Base-by-base conservation (phyloP, 2,113 vertebrate genomes). In the Rattus rattus region DNA sequence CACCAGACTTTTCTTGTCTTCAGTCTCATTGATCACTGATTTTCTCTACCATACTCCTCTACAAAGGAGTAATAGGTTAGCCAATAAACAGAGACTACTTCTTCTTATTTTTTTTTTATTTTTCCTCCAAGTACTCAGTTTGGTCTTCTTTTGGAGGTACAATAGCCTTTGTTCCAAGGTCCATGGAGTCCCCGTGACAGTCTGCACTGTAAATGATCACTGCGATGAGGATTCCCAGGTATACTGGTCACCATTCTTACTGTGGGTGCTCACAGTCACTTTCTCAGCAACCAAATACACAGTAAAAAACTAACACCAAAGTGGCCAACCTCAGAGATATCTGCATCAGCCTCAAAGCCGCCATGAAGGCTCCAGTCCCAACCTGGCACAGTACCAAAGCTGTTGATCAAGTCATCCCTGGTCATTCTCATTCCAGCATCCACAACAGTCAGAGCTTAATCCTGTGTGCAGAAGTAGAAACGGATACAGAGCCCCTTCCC, bases 51-150 rank as follows among this genome's bases (percentile, higher is more conserved):
- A 13, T 98, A 98, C 52, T 99, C 99, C 67, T 99, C 99, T 92
- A 99, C 98, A 52, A 98, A 99, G 99, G 98, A 0, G 98, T 99
- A 22, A 99, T 99, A 0, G 99, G 99, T 63, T 99, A 99, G 26
- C 99, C 99, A 0, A 99, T 99, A 67, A 99, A 99, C 95, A 99
- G 99, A 0, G 99, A 99, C 43, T 99, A 99, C n/a, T 99, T 99
- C 97, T 99, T 99, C 72, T 99, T 59, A 94, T 99, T 99, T 99
- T 20, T 26, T 39, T 43, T 83, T 61, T 61, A 24, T 4, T 61
- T 83, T 39, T 83, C 80, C 54, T 83, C 80, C 6, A 24, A 26
- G 54, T 39, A n/a, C 52, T 83, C 54, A 7, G 54, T 59, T 39
- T 84, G 81, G n/a, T 63, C n/a, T 83, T 61, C 54, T 65, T 63